These are phyloP conservation scores for Pangasianodon gigas DNA, from an alignment of 2,113 vertebrate genomes.

Conservation along the genomic window DNA sequence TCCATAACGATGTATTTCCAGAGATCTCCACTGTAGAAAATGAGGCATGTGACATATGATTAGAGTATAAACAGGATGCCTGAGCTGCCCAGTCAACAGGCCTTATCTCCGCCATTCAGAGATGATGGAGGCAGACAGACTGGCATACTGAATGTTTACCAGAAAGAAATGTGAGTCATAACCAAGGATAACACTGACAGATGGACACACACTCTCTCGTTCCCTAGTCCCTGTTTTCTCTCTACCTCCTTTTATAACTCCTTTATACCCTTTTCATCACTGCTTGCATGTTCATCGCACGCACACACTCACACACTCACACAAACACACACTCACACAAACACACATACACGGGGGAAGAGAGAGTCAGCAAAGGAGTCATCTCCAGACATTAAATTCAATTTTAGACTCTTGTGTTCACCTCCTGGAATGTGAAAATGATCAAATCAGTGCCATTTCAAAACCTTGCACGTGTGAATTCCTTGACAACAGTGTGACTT, in stretches of 20 bases:
- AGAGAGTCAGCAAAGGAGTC: neutral
- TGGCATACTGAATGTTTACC: slow-evolving; percentile 39
- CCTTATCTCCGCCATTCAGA: slow-evolving; percentile 32
- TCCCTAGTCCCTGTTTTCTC: neutral
- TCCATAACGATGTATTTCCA: neutral
- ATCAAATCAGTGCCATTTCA: slow-evolving; percentile 33
- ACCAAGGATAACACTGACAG: slow-evolving; percentile 36
- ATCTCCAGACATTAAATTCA: slow-evolving; percentile 3
- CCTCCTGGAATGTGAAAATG: slow-evolving; percentile 27
- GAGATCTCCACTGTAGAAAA: neutral
- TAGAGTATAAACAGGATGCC: slow-evolving; percentile 10
- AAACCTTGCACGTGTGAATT: neutral
- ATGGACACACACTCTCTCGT: slow-evolving; percentile 2
- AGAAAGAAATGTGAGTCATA: slow-evolving; percentile 30
- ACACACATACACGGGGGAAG: neutral
- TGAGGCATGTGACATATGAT: slow-evolving; percentile 15
- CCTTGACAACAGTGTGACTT: slow-evolving; percentile 15
- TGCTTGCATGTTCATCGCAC: neutral
- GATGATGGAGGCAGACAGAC: slow-evolving; percentile 38
- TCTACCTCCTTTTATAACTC: neutral
- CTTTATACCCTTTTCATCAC: neutral
- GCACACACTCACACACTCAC: neutral
- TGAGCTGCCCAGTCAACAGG: slow-evolving; percentile 21
- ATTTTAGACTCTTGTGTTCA: slow-evolving; percentile 9
- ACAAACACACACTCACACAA: neutral